Evolutionary conservation across 2,888 invertebrate genomes (phyloP).

Genomic region (Callyntrura sp.): DNA sequence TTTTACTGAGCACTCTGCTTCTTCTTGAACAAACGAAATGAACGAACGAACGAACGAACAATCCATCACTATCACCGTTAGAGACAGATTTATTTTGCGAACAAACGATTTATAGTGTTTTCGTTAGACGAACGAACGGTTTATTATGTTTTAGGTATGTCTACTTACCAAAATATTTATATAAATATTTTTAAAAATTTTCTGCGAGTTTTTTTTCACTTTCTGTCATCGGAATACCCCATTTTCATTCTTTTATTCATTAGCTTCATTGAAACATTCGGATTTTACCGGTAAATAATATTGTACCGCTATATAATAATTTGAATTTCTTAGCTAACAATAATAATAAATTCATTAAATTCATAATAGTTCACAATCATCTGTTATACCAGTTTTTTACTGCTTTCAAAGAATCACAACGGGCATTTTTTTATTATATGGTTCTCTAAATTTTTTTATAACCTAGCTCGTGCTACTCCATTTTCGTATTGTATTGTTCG

Average conservation of each 20-base stretch:
- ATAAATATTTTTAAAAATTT: constrained; percentile 57
- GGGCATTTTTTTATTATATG: not conserved
- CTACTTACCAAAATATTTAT: constrained; percentile 67
- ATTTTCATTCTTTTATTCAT: not conserved
- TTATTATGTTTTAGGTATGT: constrained; percentile 15
- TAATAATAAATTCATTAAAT: constrained; percentile 24
- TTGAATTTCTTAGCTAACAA: not conserved
- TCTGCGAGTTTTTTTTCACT: constrained; percentile 24
- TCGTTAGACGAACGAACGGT: constrained; percentile 56
- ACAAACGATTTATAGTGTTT: constrained; percentile 48
- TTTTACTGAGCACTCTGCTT: constrained; percentile 65
- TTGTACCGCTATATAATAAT: not conserved
- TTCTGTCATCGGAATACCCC: constrained; percentile 30
- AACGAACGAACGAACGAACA: constrained; percentile 47
- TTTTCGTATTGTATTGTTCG: not conserved
- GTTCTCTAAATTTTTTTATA: not conserved
- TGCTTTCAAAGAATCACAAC: constrained; percentile 51
- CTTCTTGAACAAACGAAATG: constrained; percentile 47
- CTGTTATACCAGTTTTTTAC: constrained; percentile 17
- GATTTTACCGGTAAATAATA: not conserved
- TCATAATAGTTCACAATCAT: constrained; percentile 57
- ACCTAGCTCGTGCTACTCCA: not conserved
- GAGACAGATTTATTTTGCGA: constrained; percentile 48
- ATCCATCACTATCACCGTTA: constrained; percentile 13
- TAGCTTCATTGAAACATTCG: constrained; percentile 13